Evolutionary conservation across 2,888 invertebrate species (phyloP), one percentile per base, ranked within the genome.

Genomic region (Amphipyra berbera): DNA sequence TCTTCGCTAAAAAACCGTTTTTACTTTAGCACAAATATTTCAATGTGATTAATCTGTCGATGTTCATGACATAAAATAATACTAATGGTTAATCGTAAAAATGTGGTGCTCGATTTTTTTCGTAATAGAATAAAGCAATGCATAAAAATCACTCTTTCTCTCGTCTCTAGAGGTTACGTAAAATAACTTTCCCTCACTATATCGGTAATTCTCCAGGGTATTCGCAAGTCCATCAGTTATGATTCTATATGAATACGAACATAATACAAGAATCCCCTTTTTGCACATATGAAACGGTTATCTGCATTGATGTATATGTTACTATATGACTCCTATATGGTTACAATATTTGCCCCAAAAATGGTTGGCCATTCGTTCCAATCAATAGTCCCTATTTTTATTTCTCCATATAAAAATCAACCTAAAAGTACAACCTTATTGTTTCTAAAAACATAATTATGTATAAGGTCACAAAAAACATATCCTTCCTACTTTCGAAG

Each of bases 111-210:
- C 10, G 10, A 52, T 48, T 45, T 48, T 6, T 53, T 15, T 35
- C 46, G 46, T 35, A 42, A 50, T 30, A 37, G 30, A 42, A 52
- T 58, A 61, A 57, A 56, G 33, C 47, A 64, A 62, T 62, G 50
- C 61, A 59, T 68, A 55, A 68, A 66, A 73, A 67, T 13, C 50
- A 64, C 50, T 53, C 52, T 65, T 68, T 63, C 56, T 62, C 59
- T 49, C 7, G 46, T 66, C 64, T 70, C 66, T 56, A 15, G 69
- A 37, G 69, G 56, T 67, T 57, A 59, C 68, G 52, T 65, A 67
- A 78, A 81, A 74, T 64, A 73, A 74, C 67, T 77, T 82, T 82
- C 76, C 58, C 64, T 76, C 66, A 60, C 68, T 71, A 64, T 69
- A 64, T 58, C 59, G 66, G 48, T 64, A 46, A 68, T 60, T 41